Conservation (phyloP, 2,888 invertebrate species). For the Amblyteles armatorius region DNA sequence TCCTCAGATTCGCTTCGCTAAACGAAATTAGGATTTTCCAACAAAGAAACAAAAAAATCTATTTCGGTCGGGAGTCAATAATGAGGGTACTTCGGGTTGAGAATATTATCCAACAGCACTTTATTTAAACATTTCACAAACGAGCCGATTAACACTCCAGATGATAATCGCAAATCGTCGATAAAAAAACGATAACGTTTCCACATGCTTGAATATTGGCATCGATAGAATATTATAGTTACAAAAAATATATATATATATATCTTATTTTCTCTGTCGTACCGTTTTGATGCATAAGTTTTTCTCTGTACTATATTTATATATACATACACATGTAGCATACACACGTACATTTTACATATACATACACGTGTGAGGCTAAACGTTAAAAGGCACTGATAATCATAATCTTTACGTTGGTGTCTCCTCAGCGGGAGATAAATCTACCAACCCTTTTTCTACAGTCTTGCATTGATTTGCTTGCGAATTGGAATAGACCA, state of each 20-base stretch:
- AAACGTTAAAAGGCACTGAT: conserved; percentile 44
- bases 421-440: not conserved
- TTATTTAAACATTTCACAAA: not conserved
- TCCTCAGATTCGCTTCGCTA: not conserved
- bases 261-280: not conserved
- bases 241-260: conserved; percentile 35
- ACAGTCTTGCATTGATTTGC: conserved; percentile 73
- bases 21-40: no score
- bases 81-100: not conserved
- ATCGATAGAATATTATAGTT: conserved; percentile 22
- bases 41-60: not conserved
- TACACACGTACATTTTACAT: not conserved
- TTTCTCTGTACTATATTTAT: not conserved
- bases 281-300: not conserved
- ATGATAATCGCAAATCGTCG: not conserved
- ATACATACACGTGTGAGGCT: conserved; percentile 44
- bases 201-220: not conserved
- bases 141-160: not conserved
- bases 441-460: conserved; percentile 45
- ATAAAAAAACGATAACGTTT: conserved; percentile 5
- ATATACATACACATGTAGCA: no score
- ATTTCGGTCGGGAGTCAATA: not conserved
- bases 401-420: conserved; percentile 9
- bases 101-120: not conserved
- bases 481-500: conserved; percentile 66